Evolutionary conservation across 2,113 vertebrate genomes (phyloP), one percentile per base, ranked within the genome.

Genomic region (Mus spicilegus): DNA sequence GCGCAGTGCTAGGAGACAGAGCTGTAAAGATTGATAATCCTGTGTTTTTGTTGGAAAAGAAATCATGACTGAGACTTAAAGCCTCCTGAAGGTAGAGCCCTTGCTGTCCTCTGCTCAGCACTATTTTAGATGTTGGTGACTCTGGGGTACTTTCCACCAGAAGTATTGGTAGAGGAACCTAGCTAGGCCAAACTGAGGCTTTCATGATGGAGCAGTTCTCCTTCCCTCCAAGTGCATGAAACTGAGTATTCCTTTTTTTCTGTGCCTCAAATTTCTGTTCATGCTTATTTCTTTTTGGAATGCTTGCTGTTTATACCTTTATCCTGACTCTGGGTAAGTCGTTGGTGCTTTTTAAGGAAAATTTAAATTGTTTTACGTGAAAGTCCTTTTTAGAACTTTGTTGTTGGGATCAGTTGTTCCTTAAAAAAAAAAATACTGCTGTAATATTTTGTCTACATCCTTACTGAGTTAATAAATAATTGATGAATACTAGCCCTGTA

Each of bases 21-120:
- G 84, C 12, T 69, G 1, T 73, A 69, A 17, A 76, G 84, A 80
- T 30, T 88, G 61, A 92, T 56, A 87, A 82, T 89, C 77, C 39
- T 82, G 67, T 73, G 33, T 46, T 61, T 82, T 82, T 94, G 19
- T 94, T 90, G 42, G 67, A 89, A 92, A 93, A 82, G 69, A 95
- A 39, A 17, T 24, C 3, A 16, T 63, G 42, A 65, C 28, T 95
- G 73, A 97, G 67, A 63, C 56, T 87, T 33, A 36, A 61, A 75
- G 26, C 20, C 91, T 28, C 16, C 4, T 42, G 17, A 92, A 2
- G 26, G 70, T 36, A 92, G 54, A 89, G 76, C 42, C 51, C 49
- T 54, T 19, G 51, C 51, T 49, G 0, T 56, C 11, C 80, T 91
- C 54, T 70, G 5, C 93, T 91, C 10, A 73, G 14, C 69, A 16